Base-by-base conservation (phyloP, 2,113 vertebrate species). In the Ahaetulla prasina region DNA sequence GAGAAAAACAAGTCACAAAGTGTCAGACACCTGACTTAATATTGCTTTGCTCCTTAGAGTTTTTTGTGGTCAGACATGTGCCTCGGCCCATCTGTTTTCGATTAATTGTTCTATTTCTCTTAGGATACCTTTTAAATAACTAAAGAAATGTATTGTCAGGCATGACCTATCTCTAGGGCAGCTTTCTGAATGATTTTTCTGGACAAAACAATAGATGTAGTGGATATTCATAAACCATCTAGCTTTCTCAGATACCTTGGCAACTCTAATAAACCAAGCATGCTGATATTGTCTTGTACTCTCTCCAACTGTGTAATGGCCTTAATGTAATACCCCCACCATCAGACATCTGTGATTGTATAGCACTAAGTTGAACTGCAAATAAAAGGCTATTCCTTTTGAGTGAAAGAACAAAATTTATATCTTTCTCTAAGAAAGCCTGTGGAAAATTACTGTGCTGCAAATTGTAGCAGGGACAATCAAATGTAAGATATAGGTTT, bases 21-120 rank as follows among this genome's bases (percentile, higher is more conserved):
- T 89, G 89, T 96, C 94, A 96, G 93, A 93, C 85, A 96, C 92
- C 94, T 96, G 91, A 95, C 4, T 93, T 96, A 94, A 94, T 91
- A 87, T 89, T 89, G 89, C 87, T 8, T 14, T 52, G 49, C 87
- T 84, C 89, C 60, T 39, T 50, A 91, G 91, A 94, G 74, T 86
- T 95, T 95, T 95, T 93, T 94, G 87, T 86, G 68, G 80, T 84
- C 91, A 8, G 89, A 94, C 90, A 92, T 74, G 84, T 92, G 91
- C 94, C 93, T 92, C n/a, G 50, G 11, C 35, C 22, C 74, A 96
- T 93, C 86, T 95, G 93, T 94, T 97, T 96, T 88, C 63, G 95
- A 94, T 96, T 96, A 93, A 93, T 88, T 85, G 39, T 54, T 93
- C 85, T 94, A 30, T 84, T 94, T 96, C 92, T 89, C 92, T 96